Evolutionary conservation across 2,888 invertebrate genomes (phyloP), one percentile per base, ranked within the genome.

Genomic region (Drosophila prostipennis): DNA sequence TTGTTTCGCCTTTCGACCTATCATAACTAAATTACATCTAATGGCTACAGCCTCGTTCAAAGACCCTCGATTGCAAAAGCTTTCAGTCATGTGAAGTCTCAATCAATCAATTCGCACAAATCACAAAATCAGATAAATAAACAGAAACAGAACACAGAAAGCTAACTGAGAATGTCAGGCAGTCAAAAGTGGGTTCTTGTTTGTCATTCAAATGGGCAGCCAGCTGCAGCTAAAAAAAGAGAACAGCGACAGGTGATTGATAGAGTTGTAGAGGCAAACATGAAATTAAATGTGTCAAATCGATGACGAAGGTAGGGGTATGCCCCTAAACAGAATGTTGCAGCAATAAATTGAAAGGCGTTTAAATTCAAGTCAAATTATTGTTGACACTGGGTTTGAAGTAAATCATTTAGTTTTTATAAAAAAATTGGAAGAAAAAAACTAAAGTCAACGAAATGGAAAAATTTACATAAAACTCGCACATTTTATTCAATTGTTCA

Each of bases 1-100:
- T 83, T 87, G 83, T 81, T 58, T 61, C 40, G 34, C 58, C 48
- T 32, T 23, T 34, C 26, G 34, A 29, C 46, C 46, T 40, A 49
- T 57, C 39, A 39, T 39, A 19, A 51, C n/a, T 54, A 54, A 49
- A 58, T 56, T 56, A 39, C 37, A 34, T 26, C 29, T 49, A 16
- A 34, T 13, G 37, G 36, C 11, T 57, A 32, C 37, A 48, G 53
- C 71, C 71, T 69, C 57, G 69, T 67, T 34, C 7, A 6, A 48
- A 34, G 48, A 19, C 16, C 48, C 48, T 48, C 48, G 7, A 48
- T 34, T 34, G 48, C 48, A 19, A 19, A 3, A 6, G 26, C 14
- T 34, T 40, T 42, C 56, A 56, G 58, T 45, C 65, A 61, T 73
- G 55, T 63, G 71, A 74, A 69, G 65, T 65, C 52, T 55, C 57